A percentile compares a stretch with the other conserved stretches of the same genome.
phyloP scores from a whole-genome alignment of 2,888 invertebrate genomes.

The Stenchaetothrips biformis region DNA sequence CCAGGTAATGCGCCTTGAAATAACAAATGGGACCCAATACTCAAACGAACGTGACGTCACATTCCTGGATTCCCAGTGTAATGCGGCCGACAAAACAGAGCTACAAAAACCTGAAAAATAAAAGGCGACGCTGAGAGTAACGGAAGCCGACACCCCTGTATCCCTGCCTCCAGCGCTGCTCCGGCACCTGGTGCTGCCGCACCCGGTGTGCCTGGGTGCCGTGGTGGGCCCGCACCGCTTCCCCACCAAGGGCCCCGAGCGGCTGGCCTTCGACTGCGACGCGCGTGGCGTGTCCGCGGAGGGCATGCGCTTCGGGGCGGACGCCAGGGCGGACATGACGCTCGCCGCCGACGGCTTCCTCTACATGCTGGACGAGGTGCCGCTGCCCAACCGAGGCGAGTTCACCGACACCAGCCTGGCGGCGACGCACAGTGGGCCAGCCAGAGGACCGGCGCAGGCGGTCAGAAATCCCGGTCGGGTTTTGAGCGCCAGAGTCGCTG shows the following conservation, averaged over 20 bases:
- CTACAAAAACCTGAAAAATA: no score
- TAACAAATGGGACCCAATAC: neutral
- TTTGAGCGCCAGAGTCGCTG: no score
- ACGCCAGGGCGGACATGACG: conserved; percentile 45
- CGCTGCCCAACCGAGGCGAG: conserved; percentile 48
- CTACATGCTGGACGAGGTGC: conserved; percentile 48
- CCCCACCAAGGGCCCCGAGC: conserved; percentile 44
- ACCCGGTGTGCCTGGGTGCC: conserved; percentile 48
- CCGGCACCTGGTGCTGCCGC: conserved; percentile 48
- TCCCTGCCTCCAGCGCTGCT: conserved; percentile 44
- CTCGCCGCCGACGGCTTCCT: conserved; percentile 49
- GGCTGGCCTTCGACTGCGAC: conserved; percentile 47
- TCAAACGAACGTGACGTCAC: neutral
- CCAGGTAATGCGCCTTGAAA: no score
- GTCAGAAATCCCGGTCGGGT: no score
- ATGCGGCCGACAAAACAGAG: no score
- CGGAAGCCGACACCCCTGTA: neutral
- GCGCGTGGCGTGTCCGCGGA: conserved; percentile 45
- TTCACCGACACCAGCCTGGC: no score
- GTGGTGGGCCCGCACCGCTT: conserved; percentile 47
- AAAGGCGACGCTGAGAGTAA: neutral
- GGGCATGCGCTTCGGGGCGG: conserved; percentile 43
- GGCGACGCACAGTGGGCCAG: no score
- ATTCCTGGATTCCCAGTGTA: no score
- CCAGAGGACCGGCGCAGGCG: no score